phyloP scores from a whole-genome alignment of 2,797 vertebrate genomes.

The Perodicticus potto region DNA sequence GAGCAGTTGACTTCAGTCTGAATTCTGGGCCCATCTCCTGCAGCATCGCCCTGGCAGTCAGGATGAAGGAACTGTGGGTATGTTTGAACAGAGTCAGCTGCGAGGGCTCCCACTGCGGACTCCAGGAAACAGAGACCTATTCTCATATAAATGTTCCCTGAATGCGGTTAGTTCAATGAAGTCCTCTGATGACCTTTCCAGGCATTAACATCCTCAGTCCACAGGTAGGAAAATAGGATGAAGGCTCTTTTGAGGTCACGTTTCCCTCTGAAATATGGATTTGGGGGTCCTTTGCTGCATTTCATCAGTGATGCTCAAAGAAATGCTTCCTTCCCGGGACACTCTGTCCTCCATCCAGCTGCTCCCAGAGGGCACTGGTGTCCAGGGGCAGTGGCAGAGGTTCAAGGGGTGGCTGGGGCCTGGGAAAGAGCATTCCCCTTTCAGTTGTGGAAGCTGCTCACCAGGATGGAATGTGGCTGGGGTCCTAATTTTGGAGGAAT shows the following conservation, averaged over 20 bases:
- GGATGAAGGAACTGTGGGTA: background rate
- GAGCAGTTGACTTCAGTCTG: background rate
- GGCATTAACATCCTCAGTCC: background rate
- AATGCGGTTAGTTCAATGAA: background rate
- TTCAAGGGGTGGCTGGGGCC: background rate
- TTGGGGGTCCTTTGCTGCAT: background rate
- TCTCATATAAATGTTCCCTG: too few relatives aligned
- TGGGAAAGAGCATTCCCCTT: background rate
- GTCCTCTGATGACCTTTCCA: background rate
- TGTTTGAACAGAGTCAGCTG: background rate
- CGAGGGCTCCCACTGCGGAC: fast-evolving
- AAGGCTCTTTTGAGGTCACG: background rate
- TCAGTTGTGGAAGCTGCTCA: background rate
- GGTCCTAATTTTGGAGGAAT: background rate
- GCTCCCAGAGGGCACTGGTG: too few relatives aligned
- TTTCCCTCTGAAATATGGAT: background rate
- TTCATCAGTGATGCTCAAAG: background rate
- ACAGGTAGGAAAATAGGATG: background rate
- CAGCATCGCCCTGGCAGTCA: background rate
- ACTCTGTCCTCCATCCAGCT: background rate
- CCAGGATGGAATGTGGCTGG: background rate
- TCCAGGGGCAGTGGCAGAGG: background rate
- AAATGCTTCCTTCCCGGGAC: background rate
- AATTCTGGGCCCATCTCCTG: too few relatives aligned
- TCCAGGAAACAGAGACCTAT: fast-evolving